Conservation (phyloP, 1,140 invertebrate species). For the Drosophila quadrilineata region DNA sequence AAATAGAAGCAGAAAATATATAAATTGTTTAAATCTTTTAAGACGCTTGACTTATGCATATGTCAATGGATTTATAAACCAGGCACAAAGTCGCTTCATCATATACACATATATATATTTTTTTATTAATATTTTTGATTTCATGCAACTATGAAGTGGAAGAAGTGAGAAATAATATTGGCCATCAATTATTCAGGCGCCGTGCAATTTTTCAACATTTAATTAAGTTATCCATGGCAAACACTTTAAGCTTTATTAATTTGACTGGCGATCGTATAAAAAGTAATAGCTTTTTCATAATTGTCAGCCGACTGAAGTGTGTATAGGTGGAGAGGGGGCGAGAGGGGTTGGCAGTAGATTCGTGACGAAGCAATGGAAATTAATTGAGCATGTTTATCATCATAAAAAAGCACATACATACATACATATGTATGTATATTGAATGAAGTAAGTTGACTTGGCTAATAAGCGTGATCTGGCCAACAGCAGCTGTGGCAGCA, state of each 20-base stretch:
- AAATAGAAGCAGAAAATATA: too few species aligned
- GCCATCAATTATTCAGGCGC: conserved; percentile 49
- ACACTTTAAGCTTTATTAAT: conserved; percentile 67
- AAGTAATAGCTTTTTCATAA: conserved; percentile 52
- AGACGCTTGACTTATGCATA: too few species aligned
- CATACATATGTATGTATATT: conserved; percentile 4
- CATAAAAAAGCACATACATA: too few species aligned
- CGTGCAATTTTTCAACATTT: conserved; percentile 60
- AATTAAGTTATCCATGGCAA: conserved; percentile 60
- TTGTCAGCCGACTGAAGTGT: conserved; percentile 24
- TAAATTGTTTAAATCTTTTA: too few species aligned
- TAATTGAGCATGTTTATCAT: conserved; percentile 65
- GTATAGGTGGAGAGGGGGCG: too few species aligned
- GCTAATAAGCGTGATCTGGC: conserved; percentile 62
- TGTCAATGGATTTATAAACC: too few species aligned
- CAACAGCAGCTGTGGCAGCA: conserved; percentile 6
- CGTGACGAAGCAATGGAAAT: conserved; percentile 31
- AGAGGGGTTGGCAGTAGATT: too few species aligned
- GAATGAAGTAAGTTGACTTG: conserved; percentile 8
- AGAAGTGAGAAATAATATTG: background rate
- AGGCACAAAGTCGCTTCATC: too few species aligned
- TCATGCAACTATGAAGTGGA: too few species aligned
- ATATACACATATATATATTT: too few species aligned
- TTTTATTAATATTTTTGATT: too few species aligned
- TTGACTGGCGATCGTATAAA: conserved; percentile 58